Evolutionary conservation across 1,140 invertebrate species (phyloP), one percentile per base, ranked within the genome.

Genomic region (Euwallacea fornicatus): DNA sequence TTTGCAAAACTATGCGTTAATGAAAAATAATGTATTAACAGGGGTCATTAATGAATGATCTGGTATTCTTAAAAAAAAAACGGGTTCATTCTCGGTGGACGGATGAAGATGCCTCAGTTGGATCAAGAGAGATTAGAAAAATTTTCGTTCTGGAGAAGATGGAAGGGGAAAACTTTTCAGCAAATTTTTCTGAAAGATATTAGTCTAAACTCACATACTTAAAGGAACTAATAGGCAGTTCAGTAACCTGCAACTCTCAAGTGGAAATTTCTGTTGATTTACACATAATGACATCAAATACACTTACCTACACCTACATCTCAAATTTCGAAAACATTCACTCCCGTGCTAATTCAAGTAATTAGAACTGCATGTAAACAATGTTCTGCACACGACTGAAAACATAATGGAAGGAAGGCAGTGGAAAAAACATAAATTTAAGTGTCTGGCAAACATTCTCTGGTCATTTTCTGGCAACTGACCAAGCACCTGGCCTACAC

Each of bases 381-480:
- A 65, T 60, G 16, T 66, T 60, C 46, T 55, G 60, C 60, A 47
- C 44, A 64, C 62, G 69, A 42, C 69, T 54, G 10, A 66, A 65
- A 66, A 71, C 63, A 71, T 66, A 71, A 71, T 71, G 69, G 50
- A 65, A 71, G 46, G 69, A 66, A 71, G 61, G 69, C 69, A 71
- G 55, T 46, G 68, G 66, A 68, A 71, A 71, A 71, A 71, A 58
- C 69, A 71, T 71, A 71, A 71, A 66, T 71, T 66, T 71, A 66
- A 71, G 69, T 65, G 56, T 64, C 69, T 71, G 69, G 69, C 69
- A 71, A 71, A 21, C 62, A 60, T 44, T 63, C 46, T 41, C 42
- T 41, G 64, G 55, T 42, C 21, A 56, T 16, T 71, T 71, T 71
- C 66, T 71, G 69, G 69, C 69, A 71, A 66, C 62, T 60, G 62